Evolutionary conservation across 2,888 invertebrate species (phyloP).

Genomic region (Noctuana brunneofusca): DNA sequence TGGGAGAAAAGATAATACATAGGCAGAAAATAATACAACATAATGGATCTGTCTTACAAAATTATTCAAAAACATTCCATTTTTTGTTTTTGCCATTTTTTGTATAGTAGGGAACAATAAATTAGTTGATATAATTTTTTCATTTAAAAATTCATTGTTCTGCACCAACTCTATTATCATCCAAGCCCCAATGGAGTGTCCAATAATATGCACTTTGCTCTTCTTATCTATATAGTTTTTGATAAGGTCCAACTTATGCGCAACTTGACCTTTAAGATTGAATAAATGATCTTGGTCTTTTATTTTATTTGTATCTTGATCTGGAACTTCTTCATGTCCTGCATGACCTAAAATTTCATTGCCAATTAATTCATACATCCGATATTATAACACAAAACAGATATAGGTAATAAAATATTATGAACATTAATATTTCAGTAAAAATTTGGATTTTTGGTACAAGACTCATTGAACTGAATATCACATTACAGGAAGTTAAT

Average conservation of each 20-base stretch:
- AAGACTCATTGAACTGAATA: too few relatives aligned
- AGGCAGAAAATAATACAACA: conserved; percentile 63
- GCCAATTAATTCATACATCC: neutral
- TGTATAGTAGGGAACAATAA: conserved; percentile 95
- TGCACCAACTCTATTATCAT: conserved; percentile 89
- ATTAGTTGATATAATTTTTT: conserved; percentile 84
- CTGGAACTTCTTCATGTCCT: conserved; percentile 81
- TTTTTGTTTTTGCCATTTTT: conserved; percentile 88
- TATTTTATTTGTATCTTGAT: conserved; percentile 72
- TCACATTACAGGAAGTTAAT: too few relatives aligned
- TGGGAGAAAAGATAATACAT: conserved; percentile 79
- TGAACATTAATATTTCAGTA: too few relatives aligned
- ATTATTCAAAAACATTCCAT: conserved; percentile 87
- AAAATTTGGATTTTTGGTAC: too few relatives aligned
- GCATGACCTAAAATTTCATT: conserved; percentile 87
- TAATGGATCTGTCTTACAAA: conserved; percentile 71
- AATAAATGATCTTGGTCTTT: conserved; percentile 84
- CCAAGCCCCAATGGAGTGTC: conserved; percentile 96
- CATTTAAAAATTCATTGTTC: conserved; percentile 76
- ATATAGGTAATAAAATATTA: too few relatives aligned
- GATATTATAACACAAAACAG: too few relatives aligned
- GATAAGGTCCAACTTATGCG: conserved; percentile 91
- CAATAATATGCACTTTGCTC: conserved; percentile 91
- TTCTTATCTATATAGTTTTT: conserved; percentile 87
- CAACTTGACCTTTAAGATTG: conserved; percentile 89